Evolutionary conservation across 2,888 invertebrate genomes (phyloP).

Genomic region (Hoplodrina blanda): DNA sequence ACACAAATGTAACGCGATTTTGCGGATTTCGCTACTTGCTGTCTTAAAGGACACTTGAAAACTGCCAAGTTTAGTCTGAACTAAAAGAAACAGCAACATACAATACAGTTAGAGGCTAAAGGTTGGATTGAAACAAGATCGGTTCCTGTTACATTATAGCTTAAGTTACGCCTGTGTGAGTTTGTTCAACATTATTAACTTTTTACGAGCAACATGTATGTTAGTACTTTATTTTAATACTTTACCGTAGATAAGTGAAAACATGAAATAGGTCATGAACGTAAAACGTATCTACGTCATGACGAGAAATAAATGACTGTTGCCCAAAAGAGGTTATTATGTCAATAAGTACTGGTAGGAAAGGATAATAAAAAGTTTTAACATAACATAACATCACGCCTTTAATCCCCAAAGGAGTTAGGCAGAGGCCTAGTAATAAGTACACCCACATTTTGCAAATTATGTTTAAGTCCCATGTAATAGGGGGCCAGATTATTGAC

Average conservation of each 20-base stretch:
- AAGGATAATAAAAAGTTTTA: too few relatives aligned
- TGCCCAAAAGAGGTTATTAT: slow-evolving; percentile 16
- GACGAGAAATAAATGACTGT: slow-evolving; percentile 39
- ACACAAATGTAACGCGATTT: slow-evolving; percentile 66
- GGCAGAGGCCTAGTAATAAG: too few relatives aligned
- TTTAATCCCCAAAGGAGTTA: too few relatives aligned
- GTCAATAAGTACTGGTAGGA: not conserved
- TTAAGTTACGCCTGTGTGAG: slow-evolving; percentile 18
- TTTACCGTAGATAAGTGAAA: slow-evolving; percentile 42
- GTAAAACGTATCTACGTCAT: slow-evolving; percentile 23
- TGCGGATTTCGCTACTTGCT: slow-evolving; percentile 71
- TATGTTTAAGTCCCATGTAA: too few relatives aligned
- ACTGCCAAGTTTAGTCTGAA: slow-evolving; percentile 67
- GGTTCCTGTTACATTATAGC: slow-evolving; percentile 13
- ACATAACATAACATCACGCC: too few relatives aligned
- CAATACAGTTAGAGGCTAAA: slow-evolving; percentile 32
- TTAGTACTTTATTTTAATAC: slow-evolving; percentile 50
- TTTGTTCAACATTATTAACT: slow-evolving; percentile 35
- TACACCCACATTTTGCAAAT: too few relatives aligned
- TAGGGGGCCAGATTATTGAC: too few relatives aligned
- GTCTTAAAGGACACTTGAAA: slow-evolving; percentile 69
- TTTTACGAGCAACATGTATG: slow-evolving; percentile 44
- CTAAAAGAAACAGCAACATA: slow-evolving; percentile 56
- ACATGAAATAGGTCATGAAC: slow-evolving; percentile 40
- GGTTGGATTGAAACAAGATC: slow-evolving; percentile 41